These are phyloP conservation scores for Gambusia yucatana DNA, from an alignment of 2,797 vertebrate genomes.

Conservation along the genomic window DNA sequence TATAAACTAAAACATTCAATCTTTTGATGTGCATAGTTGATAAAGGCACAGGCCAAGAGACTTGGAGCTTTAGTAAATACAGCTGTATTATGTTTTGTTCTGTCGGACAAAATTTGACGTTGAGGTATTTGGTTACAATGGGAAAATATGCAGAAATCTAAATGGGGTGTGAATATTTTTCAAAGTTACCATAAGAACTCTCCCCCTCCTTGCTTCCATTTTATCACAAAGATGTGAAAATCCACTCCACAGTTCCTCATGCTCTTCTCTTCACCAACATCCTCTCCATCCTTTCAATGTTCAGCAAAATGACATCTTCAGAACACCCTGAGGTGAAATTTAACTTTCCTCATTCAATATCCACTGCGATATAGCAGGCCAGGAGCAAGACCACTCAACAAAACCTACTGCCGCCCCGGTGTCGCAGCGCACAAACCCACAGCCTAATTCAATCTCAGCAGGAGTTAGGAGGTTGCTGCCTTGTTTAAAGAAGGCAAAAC, in stretches of 20 bases:
- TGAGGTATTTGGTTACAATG: background rate
- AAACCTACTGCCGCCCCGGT: conserved; percentile 54
- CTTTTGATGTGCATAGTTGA: background rate
- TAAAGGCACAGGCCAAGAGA: background rate
- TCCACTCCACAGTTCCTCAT: conserved; percentile 47
- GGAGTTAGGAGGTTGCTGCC: conserved; percentile 81
- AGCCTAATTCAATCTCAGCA: conserved; percentile 79
- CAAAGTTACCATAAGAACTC: conserved; percentile 58
- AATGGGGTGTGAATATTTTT: background rate
- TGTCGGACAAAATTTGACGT: background rate
- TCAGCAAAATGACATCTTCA: conserved; percentile 55
- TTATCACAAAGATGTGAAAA: conserved; percentile 58
- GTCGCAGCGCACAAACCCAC: conserved; percentile 55
- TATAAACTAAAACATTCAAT: background rate
- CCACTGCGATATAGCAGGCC: conserved; percentile 52
- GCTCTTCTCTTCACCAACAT: conserved; percentile 40
- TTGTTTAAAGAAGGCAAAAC: conserved; percentile 83
- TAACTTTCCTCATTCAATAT: conserved; percentile 77
- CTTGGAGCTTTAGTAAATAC: background rate
- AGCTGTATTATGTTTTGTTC: background rate
- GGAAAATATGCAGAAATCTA: background rate
- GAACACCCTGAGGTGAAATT: conserved; percentile 79
- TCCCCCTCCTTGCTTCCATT: conserved; percentile 33
- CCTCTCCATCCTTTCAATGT: conserved; percentile 44
- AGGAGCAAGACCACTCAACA: conserved; percentile 68